Conservation (phyloP, 2,113 vertebrate genomes). For the Campylorhamphus procurvoides region DNA sequence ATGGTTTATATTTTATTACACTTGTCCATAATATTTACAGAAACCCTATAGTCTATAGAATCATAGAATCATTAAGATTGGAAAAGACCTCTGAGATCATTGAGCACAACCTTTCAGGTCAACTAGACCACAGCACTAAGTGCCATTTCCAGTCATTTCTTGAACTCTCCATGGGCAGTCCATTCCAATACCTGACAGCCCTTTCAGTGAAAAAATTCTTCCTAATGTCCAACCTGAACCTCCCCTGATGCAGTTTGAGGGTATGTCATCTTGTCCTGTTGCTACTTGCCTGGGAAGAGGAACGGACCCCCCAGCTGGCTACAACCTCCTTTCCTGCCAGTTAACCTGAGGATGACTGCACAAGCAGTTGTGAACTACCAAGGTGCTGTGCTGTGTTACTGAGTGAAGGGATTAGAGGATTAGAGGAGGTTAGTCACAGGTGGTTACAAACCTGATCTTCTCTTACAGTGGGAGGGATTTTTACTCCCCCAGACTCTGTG, state of each 20-base stretch:
- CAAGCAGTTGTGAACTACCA: background rate
- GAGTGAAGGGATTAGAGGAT: background rate
- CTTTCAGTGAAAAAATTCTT: background rate
- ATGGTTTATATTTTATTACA: background rate
- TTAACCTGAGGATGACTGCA: background rate
- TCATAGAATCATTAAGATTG: background rate
- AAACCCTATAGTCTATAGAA: background rate
- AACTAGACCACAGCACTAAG: background rate
- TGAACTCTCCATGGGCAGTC: accelerated
- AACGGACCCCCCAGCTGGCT: background rate
- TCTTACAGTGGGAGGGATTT: background rate
- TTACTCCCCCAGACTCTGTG: background rate
- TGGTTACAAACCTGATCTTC: background rate
- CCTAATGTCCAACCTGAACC: background rate
- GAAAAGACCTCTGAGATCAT: background rate
- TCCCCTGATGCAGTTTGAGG: background rate
- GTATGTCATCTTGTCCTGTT: background rate
- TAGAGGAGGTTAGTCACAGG: background rate
- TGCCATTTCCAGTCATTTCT: background rate
- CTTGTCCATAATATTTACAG: background rate
- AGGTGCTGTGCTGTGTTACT: background rate
- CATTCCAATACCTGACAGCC: background rate
- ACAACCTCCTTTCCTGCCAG: background rate
- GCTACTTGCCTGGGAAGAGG: background rate
- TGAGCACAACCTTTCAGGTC: background rate